phyloP scores from a whole-genome alignment of 2,797 vertebrate genomes.

The Hoplostethus mediterraneus region DNA sequence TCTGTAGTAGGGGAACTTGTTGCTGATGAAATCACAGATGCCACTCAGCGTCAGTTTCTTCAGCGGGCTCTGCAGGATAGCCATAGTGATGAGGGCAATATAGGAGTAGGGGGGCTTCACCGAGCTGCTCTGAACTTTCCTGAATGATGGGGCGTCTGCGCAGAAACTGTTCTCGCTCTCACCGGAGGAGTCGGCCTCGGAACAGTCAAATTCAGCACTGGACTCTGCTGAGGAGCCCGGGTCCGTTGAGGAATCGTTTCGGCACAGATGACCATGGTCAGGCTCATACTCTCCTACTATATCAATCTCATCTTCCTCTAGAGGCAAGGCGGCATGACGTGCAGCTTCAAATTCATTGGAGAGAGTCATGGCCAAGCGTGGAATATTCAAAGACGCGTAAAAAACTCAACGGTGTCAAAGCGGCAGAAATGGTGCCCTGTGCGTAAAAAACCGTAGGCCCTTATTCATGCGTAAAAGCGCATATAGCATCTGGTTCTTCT shows the following conservation, averaged over 20 bases:
- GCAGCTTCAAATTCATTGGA: conserved; percentile 73
- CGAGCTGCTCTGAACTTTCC: conserved; percentile 68
- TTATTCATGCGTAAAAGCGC: conserved; percentile 66
- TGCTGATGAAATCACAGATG: conserved; percentile 94
- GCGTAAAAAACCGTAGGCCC: conserved; percentile 61
- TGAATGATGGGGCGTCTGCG: conserved; percentile 59
- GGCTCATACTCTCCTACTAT: conserved; percentile 78
- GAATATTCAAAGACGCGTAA: conserved; percentile 28
- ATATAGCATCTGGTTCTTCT: neutral
- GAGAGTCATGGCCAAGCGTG: conserved; percentile 78
- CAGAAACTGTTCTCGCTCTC: conserved; percentile 80
- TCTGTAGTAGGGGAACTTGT: conserved; percentile 92
- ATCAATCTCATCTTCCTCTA: conserved; percentile 81
- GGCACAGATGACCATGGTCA: conserved; percentile 41
- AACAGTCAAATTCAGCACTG: conserved; percentile 68
- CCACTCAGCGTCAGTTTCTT: conserved; percentile 92
- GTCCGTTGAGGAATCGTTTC: conserved; percentile 47
- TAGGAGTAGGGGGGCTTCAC: conserved; percentile 93
- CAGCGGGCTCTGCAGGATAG: conserved; percentile 91
- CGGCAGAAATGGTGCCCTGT: conserved; percentile 36
- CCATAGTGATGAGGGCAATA: conserved; percentile 95
- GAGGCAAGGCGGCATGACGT: conserved; percentile 57
- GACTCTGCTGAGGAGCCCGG: conserved; percentile 65
- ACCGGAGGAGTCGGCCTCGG: conserved; percentile 77
- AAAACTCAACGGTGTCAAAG: conserved; percentile 22